phyloP scores from a whole-genome alignment of 2,113 vertebrate genomes.

The Eptesicus fuscus region DNA sequence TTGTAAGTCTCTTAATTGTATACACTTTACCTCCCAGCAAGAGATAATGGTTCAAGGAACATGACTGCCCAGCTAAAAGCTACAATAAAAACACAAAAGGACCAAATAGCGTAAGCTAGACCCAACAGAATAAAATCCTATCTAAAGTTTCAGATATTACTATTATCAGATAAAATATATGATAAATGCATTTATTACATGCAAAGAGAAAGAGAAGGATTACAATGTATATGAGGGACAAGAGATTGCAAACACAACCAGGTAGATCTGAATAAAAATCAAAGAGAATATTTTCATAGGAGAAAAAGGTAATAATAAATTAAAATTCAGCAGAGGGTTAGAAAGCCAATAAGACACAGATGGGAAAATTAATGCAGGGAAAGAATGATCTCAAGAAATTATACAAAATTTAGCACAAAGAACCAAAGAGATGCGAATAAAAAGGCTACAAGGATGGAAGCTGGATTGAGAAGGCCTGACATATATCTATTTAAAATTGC shows the following conservation, averaged over 20 bases:
- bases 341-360: not conserved
- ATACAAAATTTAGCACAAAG: not conserved
- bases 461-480: not conserved
- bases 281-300: not conserved
- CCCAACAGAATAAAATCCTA: not conserved
- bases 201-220: not conserved
- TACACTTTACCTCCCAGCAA: not conserved
- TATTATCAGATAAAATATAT: not conserved
- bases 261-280: not conserved
- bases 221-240: not conserved
- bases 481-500: not conserved
- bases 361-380: not conserved
- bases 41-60: not conserved
- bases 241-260: not conserved
- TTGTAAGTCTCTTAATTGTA: not conserved
- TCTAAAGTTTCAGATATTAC: not conserved
- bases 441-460: not conserved
- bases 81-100: not conserved
- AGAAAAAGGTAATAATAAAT: not conserved
- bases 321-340: not conserved
- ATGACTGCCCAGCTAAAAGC: not conserved
- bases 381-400: not conserved
- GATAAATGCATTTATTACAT: not conserved
- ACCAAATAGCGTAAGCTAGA: not conserved
- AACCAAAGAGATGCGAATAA: not conserved